Percentiles rank a stretch among this genome's conserved stretches.
Evolutionary conservation across 2,888 invertebrate species (phyloP).

Genomic region (Sialis lutaria): DNA sequence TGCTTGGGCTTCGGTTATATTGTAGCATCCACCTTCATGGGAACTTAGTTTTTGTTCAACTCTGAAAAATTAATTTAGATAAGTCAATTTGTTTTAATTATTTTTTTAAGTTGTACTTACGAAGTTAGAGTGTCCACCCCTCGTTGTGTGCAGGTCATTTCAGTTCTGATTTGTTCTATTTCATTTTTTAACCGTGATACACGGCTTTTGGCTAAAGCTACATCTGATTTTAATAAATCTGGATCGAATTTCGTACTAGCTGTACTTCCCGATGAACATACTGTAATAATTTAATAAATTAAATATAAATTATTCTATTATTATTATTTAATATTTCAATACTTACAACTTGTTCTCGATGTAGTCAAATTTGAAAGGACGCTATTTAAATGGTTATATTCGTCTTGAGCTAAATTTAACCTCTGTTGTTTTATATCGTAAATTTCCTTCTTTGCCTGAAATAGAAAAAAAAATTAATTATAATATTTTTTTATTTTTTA

Average conservation of each 20-base stretch:
- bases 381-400: constrained; percentile 85
- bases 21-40: constrained; percentile 73
- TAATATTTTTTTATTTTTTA: neutral
- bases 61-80: constrained; percentile 30
- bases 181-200: constrained; percentile 81
- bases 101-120: constrained; percentile 34
- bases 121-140: constrained; percentile 83
- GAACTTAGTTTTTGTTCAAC: constrained; percentile 79
- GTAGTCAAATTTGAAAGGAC: constrained; percentile 68
- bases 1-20: constrained; percentile 88
- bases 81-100: constrained; percentile 3
- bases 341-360: constrained; percentile 84
- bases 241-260: constrained; percentile 89
- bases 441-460: constrained; percentile 93
- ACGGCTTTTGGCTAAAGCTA: constrained; percentile 73
- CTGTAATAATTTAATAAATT: constrained; percentile 26
- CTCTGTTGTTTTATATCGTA: constrained; percentile 91
- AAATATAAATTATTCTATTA: neutral
- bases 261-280: constrained; percentile 76
- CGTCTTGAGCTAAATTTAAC: constrained; percentile 83
- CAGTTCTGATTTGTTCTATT: constrained; percentile 76
- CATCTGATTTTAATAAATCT: constrained; percentile 80
- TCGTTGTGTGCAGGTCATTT: constrained; percentile 79
- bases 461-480: constrained; percentile 14
- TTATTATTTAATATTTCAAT: constrained; percentile 4